A percentile compares a stretch with the other conserved stretches of the same genome.
phyloP scores from a whole-genome alignment of 2,113 vertebrate genomes.

The Caranx melampygus region DNA sequence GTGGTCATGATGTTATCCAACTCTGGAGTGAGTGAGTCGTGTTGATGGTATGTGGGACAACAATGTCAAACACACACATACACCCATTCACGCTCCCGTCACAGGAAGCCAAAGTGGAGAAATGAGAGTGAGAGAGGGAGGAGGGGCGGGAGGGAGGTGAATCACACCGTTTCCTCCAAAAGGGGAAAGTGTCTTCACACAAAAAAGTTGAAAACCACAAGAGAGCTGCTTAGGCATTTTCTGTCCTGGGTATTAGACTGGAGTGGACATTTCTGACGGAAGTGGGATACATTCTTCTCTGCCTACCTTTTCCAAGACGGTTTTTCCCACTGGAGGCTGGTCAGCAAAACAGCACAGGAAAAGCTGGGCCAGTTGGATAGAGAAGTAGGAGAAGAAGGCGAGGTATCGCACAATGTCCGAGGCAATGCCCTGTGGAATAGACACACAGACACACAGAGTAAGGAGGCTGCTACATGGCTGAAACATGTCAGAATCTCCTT shows the following conservation, averaged over 20 bases:
- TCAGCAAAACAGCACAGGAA: conserved; percentile 91
- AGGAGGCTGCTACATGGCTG: background rate
- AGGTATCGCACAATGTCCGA: conserved; percentile 85
- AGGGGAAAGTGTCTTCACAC: conserved; percentile 63
- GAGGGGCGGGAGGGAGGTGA: conserved; percentile 55
- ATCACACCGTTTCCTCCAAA: conserved; percentile 76
- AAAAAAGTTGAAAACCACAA: conserved; percentile 74
- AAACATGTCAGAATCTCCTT: conserved; percentile 6
- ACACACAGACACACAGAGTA: conserved; percentile 47
- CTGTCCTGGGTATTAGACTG: conserved; percentile 20
- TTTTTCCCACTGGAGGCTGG: conserved; percentile 85
- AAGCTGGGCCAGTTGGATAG: conserved; percentile 87
- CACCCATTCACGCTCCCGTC: conserved; percentile 51
- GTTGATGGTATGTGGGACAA: conserved; percentile 52
- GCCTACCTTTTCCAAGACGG: conserved; percentile 81
- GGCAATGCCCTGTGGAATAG: conserved; percentile 82
- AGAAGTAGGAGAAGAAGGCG: conserved; percentile 86
- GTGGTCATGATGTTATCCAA: conserved; percentile 37
- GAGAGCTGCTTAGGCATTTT: conserved; percentile 53
- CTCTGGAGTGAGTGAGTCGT: conserved; percentile 35
- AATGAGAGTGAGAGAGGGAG: conserved; percentile 46
- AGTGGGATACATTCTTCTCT: conserved; percentile 51
- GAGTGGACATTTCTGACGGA: conserved; percentile 39
- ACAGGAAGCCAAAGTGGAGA: conserved; percentile 62
- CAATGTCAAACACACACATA: conserved; percentile 32